phyloP scores from a whole-genome alignment of 2,888 invertebrate genomes.

The Dugesia japonica region DNA sequence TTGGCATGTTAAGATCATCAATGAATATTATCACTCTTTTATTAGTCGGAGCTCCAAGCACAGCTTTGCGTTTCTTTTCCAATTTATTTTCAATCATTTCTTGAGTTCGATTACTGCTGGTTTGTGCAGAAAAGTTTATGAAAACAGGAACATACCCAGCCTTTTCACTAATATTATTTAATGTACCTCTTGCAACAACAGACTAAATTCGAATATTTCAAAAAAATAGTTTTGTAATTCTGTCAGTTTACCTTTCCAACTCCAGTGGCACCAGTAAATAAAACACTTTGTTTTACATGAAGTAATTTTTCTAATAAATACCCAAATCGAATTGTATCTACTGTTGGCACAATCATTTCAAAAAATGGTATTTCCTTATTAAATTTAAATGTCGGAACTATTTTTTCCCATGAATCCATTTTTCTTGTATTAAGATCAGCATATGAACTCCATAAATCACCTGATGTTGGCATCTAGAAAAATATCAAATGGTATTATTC shows the following conservation, averaged over 20 bases:
- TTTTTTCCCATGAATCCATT: slow-evolving; percentile 64
- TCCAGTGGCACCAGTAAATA: slow-evolving; percentile 76
- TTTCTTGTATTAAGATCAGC: slow-evolving; percentile 58
- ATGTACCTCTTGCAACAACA: slow-evolving; percentile 61
- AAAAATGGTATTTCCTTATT: slow-evolving; percentile 62
- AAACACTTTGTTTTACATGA: slow-evolving; percentile 59
- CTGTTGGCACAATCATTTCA: slow-evolving; percentile 72
- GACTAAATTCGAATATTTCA: slow-evolving; percentile 49
- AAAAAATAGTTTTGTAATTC: neutral
- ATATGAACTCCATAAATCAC: slow-evolving; percentile 62
- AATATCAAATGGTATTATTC: too few relatives aligned
- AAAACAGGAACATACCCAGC: slow-evolving; percentile 60
- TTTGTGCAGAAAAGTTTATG: slow-evolving; percentile 77
- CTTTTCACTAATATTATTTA: slow-evolving; percentile 55
- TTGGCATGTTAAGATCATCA: slow-evolving; percentile 80
- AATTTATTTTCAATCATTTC: slow-evolving; percentile 70
- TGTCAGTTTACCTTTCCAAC: slow-evolving; percentile 57
- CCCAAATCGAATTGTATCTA: slow-evolving; percentile 73
- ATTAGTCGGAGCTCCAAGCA: slow-evolving; percentile 49
- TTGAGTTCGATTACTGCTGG: slow-evolving; percentile 63
- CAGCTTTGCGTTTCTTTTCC: slow-evolving; percentile 64
- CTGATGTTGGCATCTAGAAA: slow-evolving; percentile 57
- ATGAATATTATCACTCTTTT: slow-evolving; percentile 69
- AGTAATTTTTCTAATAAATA: slow-evolving; percentile 64
- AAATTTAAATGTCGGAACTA: slow-evolving; percentile 61